phyloP scores from a whole-genome alignment of 1,140 invertebrate genomes.

The Brachionus asplanchnoidis region DNA sequence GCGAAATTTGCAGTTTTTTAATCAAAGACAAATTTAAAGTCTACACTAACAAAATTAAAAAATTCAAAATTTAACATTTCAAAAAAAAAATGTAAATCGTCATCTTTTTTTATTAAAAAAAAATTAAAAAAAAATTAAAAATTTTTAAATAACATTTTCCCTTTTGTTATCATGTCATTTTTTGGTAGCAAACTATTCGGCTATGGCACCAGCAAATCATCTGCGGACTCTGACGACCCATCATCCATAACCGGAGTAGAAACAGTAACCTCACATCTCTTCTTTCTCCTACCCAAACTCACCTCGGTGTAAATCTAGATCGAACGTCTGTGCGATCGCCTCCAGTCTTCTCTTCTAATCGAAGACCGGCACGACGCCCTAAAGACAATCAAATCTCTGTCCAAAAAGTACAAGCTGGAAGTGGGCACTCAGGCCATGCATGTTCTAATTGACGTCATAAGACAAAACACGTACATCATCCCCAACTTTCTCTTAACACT shows the following conservation, averaged over 20 bases:
- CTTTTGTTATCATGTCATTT: not conserved
- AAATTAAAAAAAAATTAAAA: not conserved
- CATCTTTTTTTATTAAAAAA: not conserved
- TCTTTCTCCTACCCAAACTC: not conserved
- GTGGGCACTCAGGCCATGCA: conserved; percentile 93
- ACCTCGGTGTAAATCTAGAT: conserved; percentile 63
- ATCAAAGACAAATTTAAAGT: too few species aligned
- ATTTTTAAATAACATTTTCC: not conserved
- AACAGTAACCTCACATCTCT: not conserved
- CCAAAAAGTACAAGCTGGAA: conserved; percentile 79
- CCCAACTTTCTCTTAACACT: not conserved
- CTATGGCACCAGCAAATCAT: not conserved
- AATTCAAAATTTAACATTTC: too few species aligned
- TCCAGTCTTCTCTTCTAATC: conserved; percentile 81
- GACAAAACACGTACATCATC: conserved; percentile 53
- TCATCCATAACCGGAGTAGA: conserved; percentile 19
- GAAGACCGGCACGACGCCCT: conserved; percentile 94
- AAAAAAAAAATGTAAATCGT: not conserved
- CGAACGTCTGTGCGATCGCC: conserved; percentile 81
- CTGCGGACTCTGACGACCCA: not conserved
- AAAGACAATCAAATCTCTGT: conserved; percentile 84
- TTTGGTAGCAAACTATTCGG: conserved; percentile 38
- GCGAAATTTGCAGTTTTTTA: too few species aligned
- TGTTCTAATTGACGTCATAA: conserved; percentile 64
- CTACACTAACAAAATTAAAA: too few species aligned